Evolutionary conservation across 1,140 invertebrate genomes (phyloP), one percentile per base, ranked within the genome.

Genomic region (Ceratina calcarata): DNA sequence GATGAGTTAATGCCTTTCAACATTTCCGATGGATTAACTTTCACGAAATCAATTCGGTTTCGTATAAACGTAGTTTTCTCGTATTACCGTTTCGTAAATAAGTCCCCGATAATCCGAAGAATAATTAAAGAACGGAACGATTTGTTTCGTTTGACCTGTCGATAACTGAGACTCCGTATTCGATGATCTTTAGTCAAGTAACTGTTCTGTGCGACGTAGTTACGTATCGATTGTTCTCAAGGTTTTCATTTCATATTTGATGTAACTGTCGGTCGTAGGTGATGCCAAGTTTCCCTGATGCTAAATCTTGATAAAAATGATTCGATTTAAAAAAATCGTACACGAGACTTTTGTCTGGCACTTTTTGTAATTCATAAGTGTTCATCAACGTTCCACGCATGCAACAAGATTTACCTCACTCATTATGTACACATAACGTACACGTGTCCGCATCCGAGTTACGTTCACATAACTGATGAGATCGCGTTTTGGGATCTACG

Each of bases 231-330:
- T 90, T 89, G 74, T 83, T 79, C 74, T 84, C 89, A 87, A 89
- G 88, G 90, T 78, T 86, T 76, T 73, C 71, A 87, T 90, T 91
- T 88, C 87, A 91, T 91, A 91, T 91, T 91, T 89, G 88, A 91
- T 88, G 37, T 10, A 45, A 0, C 37, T 45, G 69, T 67, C 66
- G 82, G 72, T 70, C 69, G 75, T 86, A 74, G 37, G 67, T 51
- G 32, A 67, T 79, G 68, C 37, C 37, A 6, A 45, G 37, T 67
- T 69, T 62, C 72, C 72, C 64, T 51, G 55, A 20, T 22, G 58
- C 7, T 1, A 27, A 76, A 64, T 78, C 65, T 20, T 18, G 74
- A 32, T 55, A 51, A 13, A 18, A 58, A 68, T 15, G 53, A 66
- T 24, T 37, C 20, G 24, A 22, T 13, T 32, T 27, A 37, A 57